Percentiles rank a stretch among this genome's conserved stretches.
These are phyloP conservation scores for Pavo muticus DNA, from an alignment of 2,113 vertebrate genomes.

Conservation along the genomic window DNA sequence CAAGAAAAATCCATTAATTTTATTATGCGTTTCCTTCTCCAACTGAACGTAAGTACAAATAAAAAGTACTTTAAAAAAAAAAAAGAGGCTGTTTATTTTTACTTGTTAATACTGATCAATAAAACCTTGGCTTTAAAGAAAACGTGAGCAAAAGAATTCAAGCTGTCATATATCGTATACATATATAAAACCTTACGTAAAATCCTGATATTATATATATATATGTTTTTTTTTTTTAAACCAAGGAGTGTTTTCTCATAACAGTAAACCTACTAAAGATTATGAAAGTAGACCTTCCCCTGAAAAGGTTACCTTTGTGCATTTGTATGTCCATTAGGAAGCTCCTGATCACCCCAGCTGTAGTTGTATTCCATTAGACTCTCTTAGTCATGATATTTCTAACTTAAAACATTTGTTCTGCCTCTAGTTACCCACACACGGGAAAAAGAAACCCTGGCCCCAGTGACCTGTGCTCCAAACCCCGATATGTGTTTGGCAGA, in stretches of 20 bases:
- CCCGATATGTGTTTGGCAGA: not conserved
- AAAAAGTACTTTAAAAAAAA: not conserved
- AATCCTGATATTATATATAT: not conserved
- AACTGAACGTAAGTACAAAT: not conserved
- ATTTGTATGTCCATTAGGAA: not conserved
- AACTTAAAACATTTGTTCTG: not conserved
- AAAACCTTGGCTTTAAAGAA: not conserved
- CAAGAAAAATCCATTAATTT: constrained; percentile 7
- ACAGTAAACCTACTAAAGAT: not conserved
- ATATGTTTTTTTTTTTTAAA: not conserved
- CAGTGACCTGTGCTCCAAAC: not conserved
- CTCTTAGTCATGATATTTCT: not conserved
- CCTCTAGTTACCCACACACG: not conserved
- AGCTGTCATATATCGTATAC: not conserved
- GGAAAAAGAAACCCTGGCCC: not conserved
- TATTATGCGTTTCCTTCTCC: not conserved
- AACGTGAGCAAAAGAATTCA: not conserved
- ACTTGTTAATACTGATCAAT: not conserved
- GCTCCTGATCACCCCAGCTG: not conserved
- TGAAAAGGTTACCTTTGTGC: not conserved
- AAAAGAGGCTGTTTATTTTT: not conserved
- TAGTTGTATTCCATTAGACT: not conserved
- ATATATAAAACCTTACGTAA: not conserved
- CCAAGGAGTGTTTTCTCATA: not conserved
- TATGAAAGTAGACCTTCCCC: not conserved